Base-by-base conservation (phyloP, 2,797 vertebrate species). In the Sebastes kiyomatsui region DNA sequence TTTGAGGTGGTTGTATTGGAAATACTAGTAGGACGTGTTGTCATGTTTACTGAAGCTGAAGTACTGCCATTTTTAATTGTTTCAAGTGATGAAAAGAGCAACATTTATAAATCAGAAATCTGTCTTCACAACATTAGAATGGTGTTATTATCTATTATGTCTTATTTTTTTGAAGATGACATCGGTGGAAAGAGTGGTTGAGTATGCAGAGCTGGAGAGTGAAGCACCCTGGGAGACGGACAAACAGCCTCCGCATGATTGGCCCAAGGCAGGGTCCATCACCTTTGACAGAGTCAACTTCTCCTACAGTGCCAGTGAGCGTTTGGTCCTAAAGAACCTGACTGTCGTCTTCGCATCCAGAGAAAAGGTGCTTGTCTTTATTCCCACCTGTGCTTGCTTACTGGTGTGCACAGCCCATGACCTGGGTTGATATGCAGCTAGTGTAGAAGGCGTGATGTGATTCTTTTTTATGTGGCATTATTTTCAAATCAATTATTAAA, bases 131-230 rank as follows among this genome's bases (percentile, higher is more conserved):
- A 22, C 20, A 23, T 23, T 13, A 18, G 27, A 6, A 16, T 60
- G 16, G 2, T 61, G 13, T 25, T 1, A 4, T 11, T 14, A 46
- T 46, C 42, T 49, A 49, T 20, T 4, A 49, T 18, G 2, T 9
- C 2, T 68, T 64, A 7, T 75, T 16, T 71, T 42, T 71, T 14
- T 66, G 14, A 55, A 95, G 95, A 95, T 99, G 98, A 98, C 97
- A 32, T 99, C 98, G 1, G 98, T 98, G 72, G 98, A 99, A 92
- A 94, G 98, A 87, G 97, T 99, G 80, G 93, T 97, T 46, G 98
- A 99, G 65, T 99, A 99, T 77, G 97, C 97, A 9, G 94, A 98
- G 73, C 96, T 99, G 78, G 97, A 99, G 87, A 97, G 96, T 61
- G 98, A 99, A 93, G 97, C 97, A 3, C 92, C 97, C 2, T 99